A percentile compares a stretch with the other conserved stretches of the same genome.
phyloP scores from a whole-genome alignment of 1,140 invertebrate species.

The Drosophila lacteicornis region DNA sequence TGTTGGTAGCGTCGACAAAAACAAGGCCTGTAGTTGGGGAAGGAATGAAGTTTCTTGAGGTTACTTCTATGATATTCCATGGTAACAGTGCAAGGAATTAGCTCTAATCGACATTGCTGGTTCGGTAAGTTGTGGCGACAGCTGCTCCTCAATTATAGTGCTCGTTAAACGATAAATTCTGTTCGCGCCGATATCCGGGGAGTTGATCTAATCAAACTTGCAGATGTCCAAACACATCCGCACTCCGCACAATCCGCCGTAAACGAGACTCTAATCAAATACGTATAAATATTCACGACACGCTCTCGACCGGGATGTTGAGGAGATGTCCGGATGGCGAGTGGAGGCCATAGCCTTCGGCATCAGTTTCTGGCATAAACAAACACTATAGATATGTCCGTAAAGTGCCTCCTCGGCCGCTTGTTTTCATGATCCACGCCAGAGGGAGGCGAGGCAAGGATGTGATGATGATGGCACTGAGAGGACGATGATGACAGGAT shows the following conservation, averaged over 20 bases:
- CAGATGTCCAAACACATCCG: constrained; percentile 19
- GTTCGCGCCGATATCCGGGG: constrained; percentile 15
- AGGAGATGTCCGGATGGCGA: neutral
- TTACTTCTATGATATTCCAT: too few species aligned
- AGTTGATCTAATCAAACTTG: constrained; percentile 59
- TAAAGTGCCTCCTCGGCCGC: constrained; percentile 15
- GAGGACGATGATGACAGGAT: neutral
- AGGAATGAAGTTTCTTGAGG: neutral
- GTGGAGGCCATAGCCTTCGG: constrained; percentile 5
- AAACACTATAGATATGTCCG: constrained; percentile 32
- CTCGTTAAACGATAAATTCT: constrained; percentile 44
- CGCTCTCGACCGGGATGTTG: constrained; percentile 28
- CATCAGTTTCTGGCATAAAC: constrained; percentile 23
- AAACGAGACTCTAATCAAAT: constrained; percentile 63
- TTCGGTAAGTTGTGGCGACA: neutral
- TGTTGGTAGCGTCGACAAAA: constrained; percentile 46
- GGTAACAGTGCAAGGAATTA: neutral
- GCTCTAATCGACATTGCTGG: neutral
- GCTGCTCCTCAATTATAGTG: constrained; percentile 43
- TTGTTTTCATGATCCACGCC: neutral
- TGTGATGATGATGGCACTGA: neutral
- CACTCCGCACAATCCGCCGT: neutral
- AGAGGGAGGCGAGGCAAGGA: too few species aligned
- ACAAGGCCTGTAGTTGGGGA: neutral
- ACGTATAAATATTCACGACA: constrained; percentile 71